These are phyloP conservation scores for Epicampocera succincta DNA, from an alignment of 2,888 invertebrate genomes.

Conservation along the genomic window DNA sequence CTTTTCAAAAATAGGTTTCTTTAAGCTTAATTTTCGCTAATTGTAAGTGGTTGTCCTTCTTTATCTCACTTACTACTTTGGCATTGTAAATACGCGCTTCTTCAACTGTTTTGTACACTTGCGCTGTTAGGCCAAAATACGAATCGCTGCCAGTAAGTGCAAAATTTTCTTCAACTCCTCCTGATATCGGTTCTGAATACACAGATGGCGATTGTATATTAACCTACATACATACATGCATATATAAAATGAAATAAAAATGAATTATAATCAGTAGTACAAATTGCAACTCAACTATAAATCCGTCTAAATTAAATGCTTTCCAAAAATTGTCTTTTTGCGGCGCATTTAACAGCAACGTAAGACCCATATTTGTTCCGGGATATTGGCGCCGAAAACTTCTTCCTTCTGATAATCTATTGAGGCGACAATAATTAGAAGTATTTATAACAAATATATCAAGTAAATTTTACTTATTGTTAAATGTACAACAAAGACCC, in stretches of 20 bases:
- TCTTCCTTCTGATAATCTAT: conserved; percentile 55
- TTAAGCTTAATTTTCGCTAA: background rate
- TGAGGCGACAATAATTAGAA: no score
- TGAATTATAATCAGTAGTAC: no score
- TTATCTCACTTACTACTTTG: conserved; percentile 76
- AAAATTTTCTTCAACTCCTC: conserved; percentile 82
- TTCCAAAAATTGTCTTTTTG: conserved; percentile 84
- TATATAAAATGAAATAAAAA: background rate
- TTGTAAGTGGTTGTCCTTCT: no score
- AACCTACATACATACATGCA: conserved; percentile 34
- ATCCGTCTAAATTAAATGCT: conserved; percentile 82
- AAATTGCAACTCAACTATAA: conserved; percentile 83
- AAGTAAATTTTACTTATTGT: conserved; percentile 69
- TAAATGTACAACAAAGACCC: conserved; percentile 83
- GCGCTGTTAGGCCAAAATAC: conserved; percentile 78
- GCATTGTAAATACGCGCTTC: conserved; percentile 77
- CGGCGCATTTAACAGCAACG: conserved; percentile 83
- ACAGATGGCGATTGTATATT: conserved; percentile 83
- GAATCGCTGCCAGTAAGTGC: conserved; percentile 81
- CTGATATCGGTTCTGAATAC: conserved; percentile 83
- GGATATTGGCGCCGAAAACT: conserved; percentile 69
- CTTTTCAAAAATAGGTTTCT: no score
- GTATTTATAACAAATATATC: background rate
- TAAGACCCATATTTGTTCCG: conserved; percentile 81
- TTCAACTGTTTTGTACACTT: conserved; percentile 78